Conservation (phyloP, 2,113 vertebrate genomes). For the Chascanopsetta lugubris region DNA sequence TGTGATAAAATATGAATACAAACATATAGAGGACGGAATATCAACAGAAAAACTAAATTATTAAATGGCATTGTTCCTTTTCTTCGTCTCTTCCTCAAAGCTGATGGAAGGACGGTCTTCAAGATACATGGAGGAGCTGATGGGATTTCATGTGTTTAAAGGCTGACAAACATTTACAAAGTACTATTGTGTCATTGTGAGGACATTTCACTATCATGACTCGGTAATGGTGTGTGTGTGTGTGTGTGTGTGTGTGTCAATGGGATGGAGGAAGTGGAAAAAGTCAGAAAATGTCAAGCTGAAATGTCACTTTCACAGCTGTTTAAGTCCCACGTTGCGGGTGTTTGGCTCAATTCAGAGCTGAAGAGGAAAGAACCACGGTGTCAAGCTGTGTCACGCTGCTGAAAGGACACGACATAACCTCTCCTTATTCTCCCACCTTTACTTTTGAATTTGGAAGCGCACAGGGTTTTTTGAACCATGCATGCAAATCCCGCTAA, state of each 20-base stretch:
- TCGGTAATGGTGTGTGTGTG: neutral
- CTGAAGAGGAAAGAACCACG: neutral
- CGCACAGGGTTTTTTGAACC: neutral
- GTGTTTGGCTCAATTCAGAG: slow-evolving; percentile 15
- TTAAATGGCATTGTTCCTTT: neutral
- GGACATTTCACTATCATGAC: too few relatives aligned
- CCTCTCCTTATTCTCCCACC: neutral
- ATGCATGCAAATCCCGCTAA: neutral
- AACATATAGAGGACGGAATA: neutral
- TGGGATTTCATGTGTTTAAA: neutral
- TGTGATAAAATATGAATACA: neutral
- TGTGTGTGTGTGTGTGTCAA: neutral
- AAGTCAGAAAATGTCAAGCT: slow-evolving; percentile 52
- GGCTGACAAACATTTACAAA: too few relatives aligned
- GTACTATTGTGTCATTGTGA: too few relatives aligned
- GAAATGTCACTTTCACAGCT: slow-evolving; percentile 60
- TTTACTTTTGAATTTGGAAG: neutral
- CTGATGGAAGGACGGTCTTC: too few relatives aligned
- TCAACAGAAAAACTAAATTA: neutral
- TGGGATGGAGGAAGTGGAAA: neutral
- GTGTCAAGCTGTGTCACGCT: slow-evolving; percentile 4
- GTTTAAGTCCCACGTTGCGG: slow-evolving; percentile 10
- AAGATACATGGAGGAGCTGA: too few relatives aligned
- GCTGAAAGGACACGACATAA: neutral
- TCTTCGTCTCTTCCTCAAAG: neutral